Evolutionary conservation across 1,140 invertebrate genomes (phyloP).

Genomic region (Vanessa atalanta): DNA sequence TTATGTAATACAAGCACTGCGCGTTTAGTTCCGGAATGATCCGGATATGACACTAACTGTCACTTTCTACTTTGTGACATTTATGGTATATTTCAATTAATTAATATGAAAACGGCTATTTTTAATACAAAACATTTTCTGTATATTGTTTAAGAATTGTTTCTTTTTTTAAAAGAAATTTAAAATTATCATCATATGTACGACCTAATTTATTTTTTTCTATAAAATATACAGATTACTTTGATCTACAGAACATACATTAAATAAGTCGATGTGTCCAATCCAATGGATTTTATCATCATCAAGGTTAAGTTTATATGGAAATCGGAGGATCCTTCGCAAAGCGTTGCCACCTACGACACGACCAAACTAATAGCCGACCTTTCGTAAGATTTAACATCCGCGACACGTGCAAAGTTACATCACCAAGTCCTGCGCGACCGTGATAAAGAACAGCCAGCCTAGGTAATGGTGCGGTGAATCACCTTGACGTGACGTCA

Average conservation of each 20-base stretch:
- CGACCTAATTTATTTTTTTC: too few relatives aligned
- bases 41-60: slow-evolving; percentile 53
- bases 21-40: slow-evolving; percentile 58
- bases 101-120: too few relatives aligned
- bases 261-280: too few relatives aligned
- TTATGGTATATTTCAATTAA: not conserved
- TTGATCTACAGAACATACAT: too few relatives aligned
- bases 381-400: slow-evolving; percentile 23
- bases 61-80: slow-evolving; percentile 54
- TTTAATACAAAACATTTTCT: too few relatives aligned
- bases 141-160: too few relatives aligned
- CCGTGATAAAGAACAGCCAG: slow-evolving; percentile 15
- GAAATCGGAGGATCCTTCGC: not conserved
- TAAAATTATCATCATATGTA: too few relatives aligned
- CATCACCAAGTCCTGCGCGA: slow-evolving; percentile 31
- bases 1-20: slow-evolving; percentile 58
- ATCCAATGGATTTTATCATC: too few relatives aligned
- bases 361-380: slow-evolving; percentile 3
- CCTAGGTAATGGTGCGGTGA: slow-evolving; percentile 53
- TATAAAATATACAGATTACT: too few relatives aligned
- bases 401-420: slow-evolving; percentile 27
- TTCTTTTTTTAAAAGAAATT: too few relatives aligned
- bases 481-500: slow-evolving; percentile 70
- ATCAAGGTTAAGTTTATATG: too few relatives aligned
- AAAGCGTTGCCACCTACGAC: not conserved